Evolutionary conservation across 2,797 vertebrate genomes (phyloP).

Genomic region (Crax fasciolata): DNA sequence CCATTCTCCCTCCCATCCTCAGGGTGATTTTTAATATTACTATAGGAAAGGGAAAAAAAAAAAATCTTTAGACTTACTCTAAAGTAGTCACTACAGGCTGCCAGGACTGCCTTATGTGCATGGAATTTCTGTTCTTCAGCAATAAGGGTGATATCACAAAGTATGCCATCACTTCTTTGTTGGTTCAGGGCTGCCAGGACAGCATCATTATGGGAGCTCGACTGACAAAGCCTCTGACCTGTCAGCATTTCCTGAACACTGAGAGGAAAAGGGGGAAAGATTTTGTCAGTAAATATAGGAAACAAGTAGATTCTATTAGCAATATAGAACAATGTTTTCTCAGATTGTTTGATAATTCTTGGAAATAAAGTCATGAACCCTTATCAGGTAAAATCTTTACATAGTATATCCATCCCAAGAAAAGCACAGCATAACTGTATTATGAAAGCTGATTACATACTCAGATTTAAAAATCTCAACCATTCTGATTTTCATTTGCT

Average conservation of each 20-base stretch:
- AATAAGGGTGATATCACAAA: conserved; percentile 95
- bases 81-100: conserved; percentile 98
- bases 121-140: conserved; percentile 97
- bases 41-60: neutral
- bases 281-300: neutral
- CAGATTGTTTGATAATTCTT: neutral
- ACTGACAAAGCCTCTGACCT: conserved; percentile 97
- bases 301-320: neutral
- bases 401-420: neutral
- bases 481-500: neutral
- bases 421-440: neutral
- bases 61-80: conserved; percentile 86
- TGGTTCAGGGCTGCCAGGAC: conserved; percentile 96
- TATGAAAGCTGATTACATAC: neutral
- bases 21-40: neutral
- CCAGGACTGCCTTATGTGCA: conserved; percentile 95
- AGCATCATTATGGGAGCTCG: conserved; percentile 94
- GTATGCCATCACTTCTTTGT: conserved; percentile 94
- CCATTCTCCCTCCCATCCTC: neutral
- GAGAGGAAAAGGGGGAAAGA: conserved; percentile 43
- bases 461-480: neutral
- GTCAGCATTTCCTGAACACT: conserved; percentile 95
- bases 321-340: neutral
- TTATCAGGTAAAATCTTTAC: neutral
- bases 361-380: neutral